These are phyloP conservation scores for Seira musarum DNA, from an alignment of 2,888 invertebrate genomes.

Conservation along the genomic window DNA sequence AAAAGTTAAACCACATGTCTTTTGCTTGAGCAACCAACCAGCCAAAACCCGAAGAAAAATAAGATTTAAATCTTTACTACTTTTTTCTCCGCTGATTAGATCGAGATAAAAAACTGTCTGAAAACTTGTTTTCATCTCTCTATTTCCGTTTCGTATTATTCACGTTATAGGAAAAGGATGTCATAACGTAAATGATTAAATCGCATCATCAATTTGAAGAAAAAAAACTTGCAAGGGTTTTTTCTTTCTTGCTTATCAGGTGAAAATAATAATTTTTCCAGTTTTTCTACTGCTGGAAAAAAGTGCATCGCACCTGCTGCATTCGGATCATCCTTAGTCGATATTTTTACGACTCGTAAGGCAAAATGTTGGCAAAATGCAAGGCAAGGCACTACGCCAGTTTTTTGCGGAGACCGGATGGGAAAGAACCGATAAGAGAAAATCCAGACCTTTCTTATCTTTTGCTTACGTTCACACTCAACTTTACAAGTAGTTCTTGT, in stretches of 20 bases:
- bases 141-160: constrained; percentile 14
- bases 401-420: constrained; percentile 46
- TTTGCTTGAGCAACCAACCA: constrained; percentile 57
- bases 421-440: constrained; percentile 47
- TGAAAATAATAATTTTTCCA: no score
- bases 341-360: constrained; percentile 35
- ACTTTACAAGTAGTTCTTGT: background rate
- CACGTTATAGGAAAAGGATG: background rate
- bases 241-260: no score
- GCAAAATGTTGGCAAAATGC: no score
- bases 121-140: constrained; percentile 44
- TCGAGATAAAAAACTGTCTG: constrained; percentile 9
- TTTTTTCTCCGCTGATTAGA: constrained; percentile 28
- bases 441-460: constrained; percentile 30
- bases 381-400: no score
- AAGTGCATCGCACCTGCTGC: constrained; percentile 42
- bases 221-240: no score
- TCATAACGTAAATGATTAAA: no score
- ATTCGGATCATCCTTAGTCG: no score
- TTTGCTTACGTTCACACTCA: constrained; percentile 29
- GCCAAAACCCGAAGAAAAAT: constrained; percentile 17
- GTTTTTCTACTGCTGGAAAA: no score
- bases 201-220: no score
- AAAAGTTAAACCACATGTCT: constrained; percentile 30
- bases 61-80: constrained; percentile 30